These are phyloP conservation scores for Perithous albicinctus DNA, from an alignment of 2,888 invertebrate genomes.

Conservation along the genomic window DNA sequence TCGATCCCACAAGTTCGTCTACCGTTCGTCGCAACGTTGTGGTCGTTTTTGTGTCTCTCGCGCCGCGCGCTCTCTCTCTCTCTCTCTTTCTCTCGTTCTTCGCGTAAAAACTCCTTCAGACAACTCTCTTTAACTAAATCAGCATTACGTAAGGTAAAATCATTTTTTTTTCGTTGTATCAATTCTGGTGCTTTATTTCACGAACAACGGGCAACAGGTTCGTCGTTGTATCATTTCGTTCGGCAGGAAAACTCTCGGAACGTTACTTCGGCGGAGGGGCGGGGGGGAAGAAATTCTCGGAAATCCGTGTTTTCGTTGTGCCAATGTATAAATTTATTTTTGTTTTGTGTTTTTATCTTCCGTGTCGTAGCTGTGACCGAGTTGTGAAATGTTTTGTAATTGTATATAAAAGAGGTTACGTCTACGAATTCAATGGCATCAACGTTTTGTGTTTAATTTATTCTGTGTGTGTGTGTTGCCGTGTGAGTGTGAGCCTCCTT, in stretches of 20 bases:
- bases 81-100: background rate
- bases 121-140: conserved; percentile 11
- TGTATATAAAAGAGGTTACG: background rate
- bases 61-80: too few species aligned
- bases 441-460: background rate
- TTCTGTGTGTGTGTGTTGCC: background rate
- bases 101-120: conserved; percentile 4
- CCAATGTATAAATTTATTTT: background rate
- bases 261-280: too few species aligned
- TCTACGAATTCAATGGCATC: background rate
- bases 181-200: background rate
- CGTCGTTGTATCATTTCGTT: background rate
- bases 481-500: conserved; percentile 36
- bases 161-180: background rate
- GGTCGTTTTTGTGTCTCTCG: conserved; percentile 4
- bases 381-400: background rate
- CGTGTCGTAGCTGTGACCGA: background rate
- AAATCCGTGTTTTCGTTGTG: background rate
- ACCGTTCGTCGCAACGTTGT: conserved; percentile 16
- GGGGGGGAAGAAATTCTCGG: background rate
- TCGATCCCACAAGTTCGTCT: conserved; percentile 7
- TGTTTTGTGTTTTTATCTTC: too few species aligned
- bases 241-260: too few species aligned
- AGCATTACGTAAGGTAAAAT: conserved; percentile 43
- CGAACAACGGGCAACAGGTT: background rate